Percentiles rank a stretch among this genome's conserved stretches.
Evolutionary conservation across 2,113 vertebrate species (phyloP).

Genomic region (Pluvialis apricaria): DNA sequence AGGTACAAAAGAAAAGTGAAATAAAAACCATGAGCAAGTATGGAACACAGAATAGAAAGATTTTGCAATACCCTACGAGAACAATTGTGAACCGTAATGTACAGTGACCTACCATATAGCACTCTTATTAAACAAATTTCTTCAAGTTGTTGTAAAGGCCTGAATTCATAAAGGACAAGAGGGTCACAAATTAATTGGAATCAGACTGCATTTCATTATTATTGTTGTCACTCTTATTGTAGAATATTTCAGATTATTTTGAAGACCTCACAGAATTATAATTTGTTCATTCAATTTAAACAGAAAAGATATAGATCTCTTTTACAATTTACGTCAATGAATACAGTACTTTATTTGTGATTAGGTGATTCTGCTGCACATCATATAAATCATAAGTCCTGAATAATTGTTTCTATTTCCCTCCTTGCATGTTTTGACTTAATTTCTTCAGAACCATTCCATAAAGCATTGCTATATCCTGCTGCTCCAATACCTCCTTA

Average conservation of each 20-base stretch:
- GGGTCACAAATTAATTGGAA: neutral
- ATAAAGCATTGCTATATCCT: neutral
- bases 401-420: neutral
- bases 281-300: neutral
- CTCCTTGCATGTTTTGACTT: neutral
- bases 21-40: neutral
- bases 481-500: neutral
- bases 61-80: neutral
- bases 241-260: neutral
- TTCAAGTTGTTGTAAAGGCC: neutral
- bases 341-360: neutral
- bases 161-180: neutral
- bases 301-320: neutral
- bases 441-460: neutral
- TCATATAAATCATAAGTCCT: neutral
- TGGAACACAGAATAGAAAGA: neutral
- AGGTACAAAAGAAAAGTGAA: neutral
- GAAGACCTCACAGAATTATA: neutral
- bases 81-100: neutral
- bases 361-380: neutral
- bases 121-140: neutral
- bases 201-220: neutral
- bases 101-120: neutral
- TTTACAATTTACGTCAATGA: neutral
- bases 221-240: neutral